A percentile compares a stretch with the other conserved stretches of the same genome.
phyloP scores from a whole-genome alignment of 2,888 invertebrate genomes.

The Antheraea yamamai region DNA sequence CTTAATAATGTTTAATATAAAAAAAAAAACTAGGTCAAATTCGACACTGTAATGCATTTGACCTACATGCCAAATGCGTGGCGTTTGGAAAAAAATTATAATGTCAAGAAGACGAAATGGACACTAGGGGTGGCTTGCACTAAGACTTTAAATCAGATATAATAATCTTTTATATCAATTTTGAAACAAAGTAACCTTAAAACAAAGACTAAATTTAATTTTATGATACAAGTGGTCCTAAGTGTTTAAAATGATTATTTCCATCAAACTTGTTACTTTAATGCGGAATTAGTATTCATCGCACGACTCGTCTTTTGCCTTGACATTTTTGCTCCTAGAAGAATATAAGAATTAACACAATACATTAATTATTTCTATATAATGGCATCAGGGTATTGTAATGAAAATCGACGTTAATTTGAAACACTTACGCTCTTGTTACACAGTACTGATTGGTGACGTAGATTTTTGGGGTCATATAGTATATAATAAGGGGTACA shows the following conservation, averaged over 20 bases:
- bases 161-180: too few relatives aligned
- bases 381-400: background rate
- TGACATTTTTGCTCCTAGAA: slow-evolving; percentile 10
- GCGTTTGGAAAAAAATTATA: slow-evolving; percentile 6
- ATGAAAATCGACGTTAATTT: background rate
- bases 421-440: slow-evolving; percentile 38
- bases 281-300: slow-evolving; percentile 2
- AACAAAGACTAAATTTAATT: too few relatives aligned
- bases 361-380: background rate
- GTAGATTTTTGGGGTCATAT: slow-evolving; percentile 74
- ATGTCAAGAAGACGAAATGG: background rate
- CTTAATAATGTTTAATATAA: slow-evolving; percentile 42
- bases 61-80: slow-evolving; percentile 63
- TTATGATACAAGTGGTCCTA: too few relatives aligned
- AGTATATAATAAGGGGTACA: slow-evolving; percentile 75
- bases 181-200: too few relatives aligned
- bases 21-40: slow-evolving; percentile 68
- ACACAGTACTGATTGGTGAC: slow-evolving; percentile 43
- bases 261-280: background rate
- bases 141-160: too few relatives aligned
- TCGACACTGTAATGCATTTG: slow-evolving; percentile 74
- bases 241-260: background rate
- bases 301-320: slow-evolving; percentile 1
- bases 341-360: background rate
- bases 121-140: too few relatives aligned